Conservation (phyloP, 2,113 vertebrate genomes). For the Platycercus adscitus region DNA sequence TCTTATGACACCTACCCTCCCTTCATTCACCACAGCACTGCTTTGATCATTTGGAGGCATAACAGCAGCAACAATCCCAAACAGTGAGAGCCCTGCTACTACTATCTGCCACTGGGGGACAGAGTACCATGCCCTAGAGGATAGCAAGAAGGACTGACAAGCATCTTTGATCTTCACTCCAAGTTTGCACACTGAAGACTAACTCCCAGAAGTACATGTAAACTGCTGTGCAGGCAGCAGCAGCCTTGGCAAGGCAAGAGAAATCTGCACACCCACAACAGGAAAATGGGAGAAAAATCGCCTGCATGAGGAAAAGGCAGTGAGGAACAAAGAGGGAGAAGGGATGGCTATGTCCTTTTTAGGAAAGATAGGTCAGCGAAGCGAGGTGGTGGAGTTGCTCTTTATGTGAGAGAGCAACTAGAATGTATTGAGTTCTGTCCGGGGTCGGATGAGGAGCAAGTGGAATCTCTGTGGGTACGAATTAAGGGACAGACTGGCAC, state of each 20-base stretch:
- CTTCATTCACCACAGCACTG: neutral
- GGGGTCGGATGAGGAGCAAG: too few species aligned
- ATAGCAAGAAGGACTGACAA: neutral
- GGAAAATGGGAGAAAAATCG: neutral
- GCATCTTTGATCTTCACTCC: neutral
- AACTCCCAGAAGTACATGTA: neutral
- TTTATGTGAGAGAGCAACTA: too few species aligned
- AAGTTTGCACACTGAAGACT: accelerated
- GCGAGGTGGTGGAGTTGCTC: too few species aligned
- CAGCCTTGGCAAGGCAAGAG: neutral
- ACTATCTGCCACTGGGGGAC: accelerated
- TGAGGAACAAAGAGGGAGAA: neutral
- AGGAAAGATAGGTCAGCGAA: too few species aligned
- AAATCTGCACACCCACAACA: neutral
- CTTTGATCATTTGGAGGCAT: neutral
- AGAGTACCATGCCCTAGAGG: neutral
- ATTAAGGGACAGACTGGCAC: too few species aligned
- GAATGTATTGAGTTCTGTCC: too few species aligned
- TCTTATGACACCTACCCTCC: neutral
- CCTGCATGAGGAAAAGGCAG: too few species aligned
- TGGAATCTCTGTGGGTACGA: too few species aligned
- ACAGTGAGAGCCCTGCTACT: neutral
- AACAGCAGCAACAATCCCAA: neutral
- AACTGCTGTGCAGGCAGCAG: neutral
- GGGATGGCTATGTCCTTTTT: neutral